A percentile compares a stretch with the other conserved stretches of the same genome.
Evolutionary conservation across 2,113 vertebrate species (phyloP).

Genomic region (Prolemur simus): DNA sequence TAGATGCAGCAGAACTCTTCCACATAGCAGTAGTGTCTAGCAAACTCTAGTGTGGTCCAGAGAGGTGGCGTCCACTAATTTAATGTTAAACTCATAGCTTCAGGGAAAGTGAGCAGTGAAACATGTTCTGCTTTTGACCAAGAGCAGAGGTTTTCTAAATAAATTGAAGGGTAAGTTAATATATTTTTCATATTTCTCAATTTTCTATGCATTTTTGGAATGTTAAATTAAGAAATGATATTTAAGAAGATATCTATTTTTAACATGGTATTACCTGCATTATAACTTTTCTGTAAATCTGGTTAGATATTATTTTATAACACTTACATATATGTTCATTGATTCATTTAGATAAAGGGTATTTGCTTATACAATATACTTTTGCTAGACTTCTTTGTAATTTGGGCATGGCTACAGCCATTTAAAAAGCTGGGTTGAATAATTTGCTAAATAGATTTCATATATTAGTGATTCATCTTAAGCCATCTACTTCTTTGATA

Average conservation of each 20-base stretch:
- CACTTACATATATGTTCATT: conserved; percentile 42
- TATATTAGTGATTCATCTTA: conserved; percentile 57
- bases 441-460: conserved; percentile 58
- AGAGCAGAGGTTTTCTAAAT: conserved; percentile 81
- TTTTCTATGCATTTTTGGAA: conserved; percentile 56
- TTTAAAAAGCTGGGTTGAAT: conserved; percentile 58
- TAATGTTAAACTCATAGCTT: conserved; percentile 77
- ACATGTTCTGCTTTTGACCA: conserved; percentile 79
- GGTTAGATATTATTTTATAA: conserved; percentile 34
- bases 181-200: conserved; percentile 47
- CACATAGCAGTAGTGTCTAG: conserved; percentile 74
- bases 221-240: conserved; percentile 36
- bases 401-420: conserved; percentile 13
- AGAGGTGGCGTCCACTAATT: conserved; percentile 80
- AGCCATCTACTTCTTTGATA: conserved; percentile 62
- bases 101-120: conserved; percentile 81
- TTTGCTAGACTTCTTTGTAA: conserved; percentile 41
- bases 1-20: conserved; percentile 85
- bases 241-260: conserved; percentile 43
- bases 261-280: conserved; percentile 27
- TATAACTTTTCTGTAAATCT: conserved; percentile 41
- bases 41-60: conserved; percentile 85
- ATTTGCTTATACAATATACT: conserved; percentile 8
- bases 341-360: conserved; percentile 54
- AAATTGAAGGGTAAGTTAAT: conserved; percentile 86